Evolutionary conservation across 2,797 vertebrate genomes (phyloP).

Genomic region (Halcyon leucocephala): DNA sequence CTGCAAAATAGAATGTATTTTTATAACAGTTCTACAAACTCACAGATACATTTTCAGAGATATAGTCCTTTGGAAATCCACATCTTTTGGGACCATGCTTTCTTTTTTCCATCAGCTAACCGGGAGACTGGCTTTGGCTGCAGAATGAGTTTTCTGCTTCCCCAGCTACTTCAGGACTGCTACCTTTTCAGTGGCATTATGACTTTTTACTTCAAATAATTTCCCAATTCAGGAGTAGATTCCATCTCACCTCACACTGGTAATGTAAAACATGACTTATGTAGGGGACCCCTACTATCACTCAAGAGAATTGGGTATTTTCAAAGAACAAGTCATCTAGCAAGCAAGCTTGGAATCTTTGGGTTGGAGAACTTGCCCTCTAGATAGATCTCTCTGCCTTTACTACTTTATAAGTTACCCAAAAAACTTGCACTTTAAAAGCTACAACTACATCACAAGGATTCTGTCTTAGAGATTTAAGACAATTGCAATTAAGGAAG

Average conservation of each 20-base stretch:
- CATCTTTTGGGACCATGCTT: neutral
- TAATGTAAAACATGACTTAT: neutral
- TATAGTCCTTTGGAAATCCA: neutral
- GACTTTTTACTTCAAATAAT: neutral
- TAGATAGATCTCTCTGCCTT: rapidly evolving
- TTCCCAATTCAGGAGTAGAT: neutral
- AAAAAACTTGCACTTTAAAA: neutral
- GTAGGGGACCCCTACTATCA: neutral
- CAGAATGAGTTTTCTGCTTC: neutral
- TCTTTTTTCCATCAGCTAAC: neutral
- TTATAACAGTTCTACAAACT: neutral
- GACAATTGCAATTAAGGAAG: neutral
- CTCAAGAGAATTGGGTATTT: neutral
- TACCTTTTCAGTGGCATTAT: neutral
- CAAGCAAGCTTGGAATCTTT: neutral
- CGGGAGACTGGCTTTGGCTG: neutral
- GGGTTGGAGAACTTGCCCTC: neutral
- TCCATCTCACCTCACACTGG: neutral
- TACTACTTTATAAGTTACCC: neutral
- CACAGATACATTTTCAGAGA: neutral
- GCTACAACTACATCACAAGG: neutral
- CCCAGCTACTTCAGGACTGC: neutral
- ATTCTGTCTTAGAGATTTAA: neutral
- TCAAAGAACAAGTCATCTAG: neutral
- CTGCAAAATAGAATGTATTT: neutral